Evolutionary conservation across 2,888 invertebrate species (phyloP), one percentile per base, ranked within the genome.

Genomic region (Dichetophora obliterata): DNA sequence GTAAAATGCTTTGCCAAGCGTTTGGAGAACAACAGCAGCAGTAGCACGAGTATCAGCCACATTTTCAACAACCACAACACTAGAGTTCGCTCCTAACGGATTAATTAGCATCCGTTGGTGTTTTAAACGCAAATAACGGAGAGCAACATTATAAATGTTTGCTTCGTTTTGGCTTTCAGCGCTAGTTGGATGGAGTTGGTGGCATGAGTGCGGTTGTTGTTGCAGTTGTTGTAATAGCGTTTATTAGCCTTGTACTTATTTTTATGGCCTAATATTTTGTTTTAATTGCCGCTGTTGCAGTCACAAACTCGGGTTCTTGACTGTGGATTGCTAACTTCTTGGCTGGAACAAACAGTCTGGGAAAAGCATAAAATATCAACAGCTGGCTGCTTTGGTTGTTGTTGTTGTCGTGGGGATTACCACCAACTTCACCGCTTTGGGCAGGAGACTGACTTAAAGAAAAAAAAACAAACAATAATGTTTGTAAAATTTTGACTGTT

Each of bases 241-340:
- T 59, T 57, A 59, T 71, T 57, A 43, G 43, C 14, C 24, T 57
- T 59, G 59, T 59, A 71, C 57, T 73, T 73, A 73, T 50, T 63
- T 73, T 48, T 63, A 73, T 73, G 31, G 73, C 50, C 61, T 63
- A 61, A 73, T 73, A 73, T 50, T 73, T 73, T 73, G 63, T 63
- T 73, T 61, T 63, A 73, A 73, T 73, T 73, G 63, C 61, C n/a
- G 48, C 43, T 73, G 31, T 50, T 48, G 48, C 73, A 50, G 52
- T 52, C n/a, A 16, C 27, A 69, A 14, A 14, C 16, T 52, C 16
- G 8, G 27, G 27, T 27, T 52, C 48, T 54, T 22, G 50, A 69
- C 50, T 27, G n/a, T 31, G 52, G 24, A 31, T 4, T 4, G 3
- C 14, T 19, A 16, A 34, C 34, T 34, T 37, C 19, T 65, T 31